These are phyloP conservation scores for Phyllotreta striolata DNA, from an alignment of 2,888 invertebrate species.

Conservation along the genomic window DNA sequence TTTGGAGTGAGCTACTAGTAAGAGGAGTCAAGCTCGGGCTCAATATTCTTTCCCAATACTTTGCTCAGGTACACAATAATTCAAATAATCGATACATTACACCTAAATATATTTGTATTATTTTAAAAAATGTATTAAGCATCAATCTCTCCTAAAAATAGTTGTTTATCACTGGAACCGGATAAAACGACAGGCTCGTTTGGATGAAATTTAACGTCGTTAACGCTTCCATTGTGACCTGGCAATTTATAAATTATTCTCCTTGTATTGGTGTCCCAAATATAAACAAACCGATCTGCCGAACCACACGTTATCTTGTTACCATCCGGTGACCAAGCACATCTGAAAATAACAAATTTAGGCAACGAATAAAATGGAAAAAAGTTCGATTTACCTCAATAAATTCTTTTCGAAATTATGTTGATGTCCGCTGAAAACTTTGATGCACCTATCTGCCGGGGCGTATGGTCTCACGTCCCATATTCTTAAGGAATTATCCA, in stretches of 20 bases:
- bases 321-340: constrained; percentile 58
- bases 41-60: too few species aligned
- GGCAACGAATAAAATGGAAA: constrained; percentile 83
- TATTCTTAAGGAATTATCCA: constrained; percentile 95
- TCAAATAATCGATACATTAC: too few species aligned
- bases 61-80: too few species aligned
- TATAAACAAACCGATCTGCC: constrained; percentile 92
- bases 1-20: too few species aligned
- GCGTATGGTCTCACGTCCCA: constrained; percentile 98
- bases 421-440: constrained; percentile 82
- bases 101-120: too few species aligned
- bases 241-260: constrained; percentile 95
- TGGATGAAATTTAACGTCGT: constrained; percentile 95
- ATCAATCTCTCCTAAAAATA: constrained; percentile 96
- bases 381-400: constrained; percentile 65
- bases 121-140: constrained; percentile 1
- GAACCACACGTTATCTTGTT: constrained; percentile 78
- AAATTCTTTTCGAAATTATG: constrained; percentile 99
- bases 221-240: constrained; percentile 97
- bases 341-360: constrained; percentile 54
- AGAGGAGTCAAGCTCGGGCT: too few species aligned
- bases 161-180: constrained; percentile 93
- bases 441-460: constrained; percentile 91
- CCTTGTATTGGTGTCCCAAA: constrained; percentile 96
- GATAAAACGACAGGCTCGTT: constrained; percentile 93